Evolutionary conservation across 1,140 invertebrate genomes (phyloP), one percentile per base, ranked within the genome.

Genomic region (Caerostris darwini): DNA sequence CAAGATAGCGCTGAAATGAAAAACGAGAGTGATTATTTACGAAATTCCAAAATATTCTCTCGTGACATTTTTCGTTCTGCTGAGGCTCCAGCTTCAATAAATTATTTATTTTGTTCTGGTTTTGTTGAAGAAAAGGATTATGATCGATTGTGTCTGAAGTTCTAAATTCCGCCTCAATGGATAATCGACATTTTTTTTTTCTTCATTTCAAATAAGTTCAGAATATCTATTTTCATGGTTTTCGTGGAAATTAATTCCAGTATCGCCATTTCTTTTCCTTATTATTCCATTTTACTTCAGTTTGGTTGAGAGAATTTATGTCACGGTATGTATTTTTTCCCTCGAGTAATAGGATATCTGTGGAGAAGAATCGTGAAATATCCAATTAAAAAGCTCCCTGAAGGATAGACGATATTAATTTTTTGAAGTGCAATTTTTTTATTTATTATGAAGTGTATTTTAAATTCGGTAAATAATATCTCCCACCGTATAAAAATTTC

Each of bases 221-320:
- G 71, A 53, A 77, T 77, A 50, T 50, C 71, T 77, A 77, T 77
- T 77, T 77, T 77, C 71, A 77, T 77, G 71, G n/a, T 50, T 12
- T 77, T 12, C 12, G 34, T 10, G 71, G 71, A 77, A 14, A 77
- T 77, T 12, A 3, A 53, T 50, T 77, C 71, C 53, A 12, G 34
- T 50, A 50, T 34, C 34, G 71, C 14, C 71, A 50, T 77, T 77
- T 50, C 19, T 77, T 12, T 53, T 77, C 71, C 71, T 77, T 12
- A 77, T 77, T 77, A 77, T 77, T 77, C 71, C 50, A 50, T 77
- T 53, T 53, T 77, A 12, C 71, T 34, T 34, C 71, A 50, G 50
- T 50, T 50, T 77, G 34, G 8, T 77, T 34, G 34, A 3, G 71
- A 77, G 34, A 77, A 77, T 77, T 77, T 77, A 77, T 77, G 71